phyloP scores from a whole-genome alignment of 2,797 vertebrate species.

The Cynodonichthys magdalenae region DNA sequence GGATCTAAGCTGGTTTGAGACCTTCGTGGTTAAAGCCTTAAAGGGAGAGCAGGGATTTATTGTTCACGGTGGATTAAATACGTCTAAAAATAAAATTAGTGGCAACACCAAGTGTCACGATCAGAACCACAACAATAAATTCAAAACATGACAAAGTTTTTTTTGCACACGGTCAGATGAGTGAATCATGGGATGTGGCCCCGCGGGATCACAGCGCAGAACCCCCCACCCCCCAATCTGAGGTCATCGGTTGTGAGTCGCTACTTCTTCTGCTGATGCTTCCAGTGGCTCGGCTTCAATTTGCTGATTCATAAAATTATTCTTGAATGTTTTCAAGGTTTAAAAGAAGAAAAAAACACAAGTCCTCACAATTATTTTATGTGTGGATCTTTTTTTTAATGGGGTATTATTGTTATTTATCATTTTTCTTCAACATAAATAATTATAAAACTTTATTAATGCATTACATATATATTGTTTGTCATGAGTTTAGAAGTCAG shows the following conservation, averaged over 20 bases:
- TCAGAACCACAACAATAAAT: slow-evolving; percentile 6
- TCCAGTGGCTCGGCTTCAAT: neutral
- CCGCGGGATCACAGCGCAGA: neutral
- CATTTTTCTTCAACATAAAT: too few species aligned
- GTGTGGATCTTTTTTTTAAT: too few species aligned
- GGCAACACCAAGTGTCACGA: neutral
- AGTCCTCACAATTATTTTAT: too few species aligned
- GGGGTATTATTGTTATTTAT: too few species aligned
- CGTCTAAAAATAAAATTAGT: neutral
- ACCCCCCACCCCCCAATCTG: neutral
- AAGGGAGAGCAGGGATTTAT: neutral
- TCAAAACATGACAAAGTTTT: slow-evolving; percentile 6
- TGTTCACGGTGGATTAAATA: slow-evolving; percentile 2
- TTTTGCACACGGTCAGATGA: slow-evolving; percentile 3
- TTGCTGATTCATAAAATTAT: slow-evolving; percentile 7
- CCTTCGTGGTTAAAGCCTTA: too few species aligned
- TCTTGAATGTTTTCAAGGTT: slow-evolving; percentile 11
- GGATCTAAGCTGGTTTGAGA: neutral
- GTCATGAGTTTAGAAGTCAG: too few species aligned
- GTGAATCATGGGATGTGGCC: neutral
- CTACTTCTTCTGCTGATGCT: neutral
- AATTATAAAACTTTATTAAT: too few species aligned
- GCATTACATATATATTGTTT: too few species aligned
- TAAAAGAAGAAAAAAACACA: slow-evolving; percentile 10
- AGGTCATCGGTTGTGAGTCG: neutral